phyloP scores from a whole-genome alignment of 92 coral and sea anemone genomes.

The Micromussa lordhowensis region DNA sequence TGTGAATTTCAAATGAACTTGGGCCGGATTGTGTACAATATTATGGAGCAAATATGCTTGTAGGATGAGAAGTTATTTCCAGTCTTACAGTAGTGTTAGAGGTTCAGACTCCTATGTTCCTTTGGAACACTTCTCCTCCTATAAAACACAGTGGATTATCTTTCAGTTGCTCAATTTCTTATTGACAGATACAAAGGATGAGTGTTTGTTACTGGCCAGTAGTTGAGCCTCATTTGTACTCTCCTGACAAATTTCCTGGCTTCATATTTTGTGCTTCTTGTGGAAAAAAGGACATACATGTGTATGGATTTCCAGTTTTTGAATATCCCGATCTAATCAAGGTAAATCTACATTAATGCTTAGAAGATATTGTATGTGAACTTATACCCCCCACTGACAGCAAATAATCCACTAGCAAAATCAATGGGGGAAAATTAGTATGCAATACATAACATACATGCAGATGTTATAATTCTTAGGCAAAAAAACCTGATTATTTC shows the following conservation, averaged over 20 bases:
- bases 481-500: too few relatives aligned
- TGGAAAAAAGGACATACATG: conserved; percentile 14
- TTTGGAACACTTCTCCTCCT: too few relatives aligned
- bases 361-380: not conserved
- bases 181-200: conserved; percentile 61
- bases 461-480: too few relatives aligned
- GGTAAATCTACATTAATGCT: conserved; percentile 42
- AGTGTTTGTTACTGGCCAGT: conserved; percentile 86
- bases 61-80: not conserved
- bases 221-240: conserved; percentile 59
- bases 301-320: conserved; percentile 82
- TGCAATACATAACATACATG: too few relatives aligned
- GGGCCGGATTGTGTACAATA: too few relatives aligned
- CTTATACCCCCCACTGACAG: too few relatives aligned
- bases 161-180: not conserved
- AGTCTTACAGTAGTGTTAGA: not conserved
- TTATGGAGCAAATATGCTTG: not conserved
- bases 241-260: conserved; percentile 80
- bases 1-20: too few relatives aligned
- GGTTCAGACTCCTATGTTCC: not conserved
- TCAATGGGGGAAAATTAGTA: too few relatives aligned
- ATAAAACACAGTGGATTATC: not conserved
- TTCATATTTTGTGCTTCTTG: conserved; percentile 50
- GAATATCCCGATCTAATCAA: conserved; percentile 93
- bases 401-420: too few relatives aligned